These are phyloP conservation scores for Mesocricetus auratus DNA, from an alignment of 2,113 vertebrate species.

Conservation along the genomic window DNA sequence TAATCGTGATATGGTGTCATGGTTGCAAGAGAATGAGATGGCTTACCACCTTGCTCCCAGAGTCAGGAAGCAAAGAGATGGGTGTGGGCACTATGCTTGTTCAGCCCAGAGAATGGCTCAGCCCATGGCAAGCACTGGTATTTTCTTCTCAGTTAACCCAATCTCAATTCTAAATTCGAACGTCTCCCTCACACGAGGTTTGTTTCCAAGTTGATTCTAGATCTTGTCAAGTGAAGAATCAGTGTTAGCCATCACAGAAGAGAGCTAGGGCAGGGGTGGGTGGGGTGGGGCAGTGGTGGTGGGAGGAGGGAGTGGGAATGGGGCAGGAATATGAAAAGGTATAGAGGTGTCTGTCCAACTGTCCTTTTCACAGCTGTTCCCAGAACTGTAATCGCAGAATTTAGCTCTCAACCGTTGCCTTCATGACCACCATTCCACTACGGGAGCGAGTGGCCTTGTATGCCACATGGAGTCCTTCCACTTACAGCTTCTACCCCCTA, in stretches of 20 bases:
- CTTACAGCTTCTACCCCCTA: constrained; percentile 34
- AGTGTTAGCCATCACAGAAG: not conserved
- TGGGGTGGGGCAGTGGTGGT: too few relatives aligned
- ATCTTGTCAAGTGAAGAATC: not conserved
- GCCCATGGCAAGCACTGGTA: not conserved
- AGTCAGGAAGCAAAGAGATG: not conserved
- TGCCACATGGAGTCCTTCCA: not conserved
- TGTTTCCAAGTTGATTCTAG: not conserved
- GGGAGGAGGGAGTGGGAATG: not conserved
- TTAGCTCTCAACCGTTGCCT: too few relatives aligned
- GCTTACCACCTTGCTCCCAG: too few relatives aligned
- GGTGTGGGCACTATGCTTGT: too few relatives aligned
- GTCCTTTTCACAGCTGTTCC: not conserved
- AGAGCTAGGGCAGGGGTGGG: not conserved
- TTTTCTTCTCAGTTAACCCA: not conserved
- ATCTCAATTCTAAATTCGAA: not conserved
- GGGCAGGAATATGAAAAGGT: not conserved
- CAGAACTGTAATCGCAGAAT: not conserved
- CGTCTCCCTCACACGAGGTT: not conserved
- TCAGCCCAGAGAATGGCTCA: too few relatives aligned
- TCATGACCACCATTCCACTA: not conserved
- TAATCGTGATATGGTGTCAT: too few relatives aligned
- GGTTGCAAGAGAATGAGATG: too few relatives aligned
- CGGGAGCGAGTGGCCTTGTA: not conserved
- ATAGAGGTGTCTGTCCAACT: not conserved